Conservation (phyloP, 1,140 invertebrate species). For the Hypsibius dujardini region DNA sequence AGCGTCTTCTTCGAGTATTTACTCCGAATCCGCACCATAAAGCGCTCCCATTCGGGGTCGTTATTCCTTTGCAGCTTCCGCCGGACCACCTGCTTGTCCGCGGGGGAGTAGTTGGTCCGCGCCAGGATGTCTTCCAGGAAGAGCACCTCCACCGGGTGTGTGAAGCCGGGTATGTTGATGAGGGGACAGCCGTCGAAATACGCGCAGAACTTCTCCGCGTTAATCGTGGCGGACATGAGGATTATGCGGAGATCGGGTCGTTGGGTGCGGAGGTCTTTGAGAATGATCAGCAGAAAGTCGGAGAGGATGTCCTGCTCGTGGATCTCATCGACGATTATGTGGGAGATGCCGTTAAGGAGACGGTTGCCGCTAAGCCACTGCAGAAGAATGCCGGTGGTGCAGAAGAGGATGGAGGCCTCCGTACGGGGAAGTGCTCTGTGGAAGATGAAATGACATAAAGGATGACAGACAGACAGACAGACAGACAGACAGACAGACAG, state of each 20-base stretch:
- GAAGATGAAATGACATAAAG: constrained; percentile 6
- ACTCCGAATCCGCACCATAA: background rate
- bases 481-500: too few species aligned
- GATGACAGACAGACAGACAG: too few species aligned
- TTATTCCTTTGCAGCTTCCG: background rate
- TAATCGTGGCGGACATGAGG: constrained; percentile 71
- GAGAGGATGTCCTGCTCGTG: constrained; percentile 53
- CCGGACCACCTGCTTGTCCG: background rate
- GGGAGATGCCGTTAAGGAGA: constrained; percentile 39
- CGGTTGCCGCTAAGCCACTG: constrained; percentile 39
- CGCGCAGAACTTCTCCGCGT: constrained; percentile 47
- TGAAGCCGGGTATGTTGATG: constrained; percentile 69
- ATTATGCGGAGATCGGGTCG: constrained; percentile 58
- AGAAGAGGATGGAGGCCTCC: constrained; percentile 59
- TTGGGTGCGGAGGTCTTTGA: constrained; percentile 49
- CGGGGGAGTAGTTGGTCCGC: background rate
- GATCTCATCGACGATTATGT: constrained; percentile 58
- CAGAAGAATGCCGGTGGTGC: constrained; percentile 59
- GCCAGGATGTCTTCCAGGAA: constrained; percentile 63
- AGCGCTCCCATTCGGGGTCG: background rate
- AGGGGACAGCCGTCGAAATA: constrained; percentile 60
- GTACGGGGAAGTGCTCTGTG: constrained; percentile 51
- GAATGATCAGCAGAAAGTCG: constrained; percentile 59
- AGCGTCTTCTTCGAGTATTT: background rate
- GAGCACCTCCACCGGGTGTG: constrained; percentile 61